Percentiles rank a stretch among this genome's conserved stretches.
phyloP scores from a whole-genome alignment of 1,140 invertebrate genomes.

The Ostrea denselamellosa region DNA sequence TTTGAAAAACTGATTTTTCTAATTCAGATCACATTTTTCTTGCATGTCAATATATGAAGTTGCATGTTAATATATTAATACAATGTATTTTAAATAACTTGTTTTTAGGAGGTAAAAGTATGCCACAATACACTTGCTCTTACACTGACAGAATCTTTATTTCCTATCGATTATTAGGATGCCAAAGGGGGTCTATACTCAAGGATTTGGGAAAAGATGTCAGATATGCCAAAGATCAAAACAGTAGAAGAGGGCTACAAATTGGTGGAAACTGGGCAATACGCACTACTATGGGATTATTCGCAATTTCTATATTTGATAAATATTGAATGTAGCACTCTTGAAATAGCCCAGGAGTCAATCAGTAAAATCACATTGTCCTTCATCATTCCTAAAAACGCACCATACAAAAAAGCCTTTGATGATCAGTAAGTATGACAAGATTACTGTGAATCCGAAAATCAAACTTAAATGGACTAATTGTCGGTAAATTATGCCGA shows the following conservation, averaged over 20 bases:
- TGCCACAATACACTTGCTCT: no score
- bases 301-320: conserved; percentile 67
- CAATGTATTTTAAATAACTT: no score
- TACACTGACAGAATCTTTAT: no score
- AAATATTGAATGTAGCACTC: conserved; percentile 58
- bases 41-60: no score
- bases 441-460: not conserved
- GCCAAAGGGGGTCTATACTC: conserved; percentile 60
- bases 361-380: conserved; percentile 67
- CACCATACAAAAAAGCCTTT: conserved; percentile 59
- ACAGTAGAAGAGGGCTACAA: conserved; percentile 55
- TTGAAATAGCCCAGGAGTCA: conserved; percentile 62
- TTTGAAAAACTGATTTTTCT: no score
- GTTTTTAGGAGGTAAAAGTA: no score
- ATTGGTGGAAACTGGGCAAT: conserved; percentile 46
- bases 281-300: conserved; percentile 55
- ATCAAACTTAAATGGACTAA: not conserved
- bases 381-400: conserved; percentile 65
- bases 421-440: conserved; percentile 61
- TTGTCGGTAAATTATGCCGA: no score
- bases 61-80: no score
- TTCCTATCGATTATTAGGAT: conserved; percentile 44
- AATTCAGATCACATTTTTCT: no score
- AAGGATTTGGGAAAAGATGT: conserved; percentile 63
- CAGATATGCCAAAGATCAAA: conserved; percentile 52